Base-by-base conservation (phyloP, 2,888 invertebrate genomes). In the Agrochola litura region DNA sequence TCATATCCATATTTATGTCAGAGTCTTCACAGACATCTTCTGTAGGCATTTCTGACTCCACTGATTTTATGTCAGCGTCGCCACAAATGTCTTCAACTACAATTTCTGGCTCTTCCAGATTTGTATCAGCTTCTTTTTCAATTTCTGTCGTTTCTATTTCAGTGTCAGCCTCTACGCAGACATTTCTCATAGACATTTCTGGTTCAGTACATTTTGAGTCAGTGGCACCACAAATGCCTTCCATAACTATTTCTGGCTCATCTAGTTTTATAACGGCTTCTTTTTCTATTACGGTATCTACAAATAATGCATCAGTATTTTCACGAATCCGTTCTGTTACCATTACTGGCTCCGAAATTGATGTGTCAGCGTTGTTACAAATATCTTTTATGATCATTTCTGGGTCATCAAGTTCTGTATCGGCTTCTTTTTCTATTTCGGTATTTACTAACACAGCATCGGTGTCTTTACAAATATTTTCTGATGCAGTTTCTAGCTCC, bases 361-460 rank as follows among this genome's bases (percentile, higher is more conserved):
- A 25, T 19, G 25, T 70, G 19, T 41, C 19, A 25, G 25, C 30
- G 3, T 74, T 49, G 19, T 9, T 22, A 46, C 16, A 37, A 49
- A 49, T 30, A 22, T 37, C 1, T n/a, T 46, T 37, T 22, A 43
- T 1, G 3, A 12, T 16, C 0, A 49, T 58, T n/a, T 37, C 37
- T 49, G 49, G 8, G 9, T 49, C n/a, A 6, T 63, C 22, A 41
- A 16, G 10, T 54, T 63, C n/a, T 19, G 14, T 16, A 49, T 25
- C 9, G 19, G 22, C n/a, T 75, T 66, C 43, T 46, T 43, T 73
- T 74, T 54, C 43, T 22, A 8, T 63, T 63, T 46, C 37, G 2
- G 30, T 65, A 30, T 9, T 30, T 49, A 49, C 25, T 22, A 64
- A 37, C 25, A 37, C 41, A n/a, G 12, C 30, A 64, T 49, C n/a